A percentile compares a stretch with the other conserved stretches of the same genome.
These are phyloP conservation scores for Serranochromis macrocephalus DNA, from an alignment of 2,113 vertebrate genomes.

Conservation along the genomic window DNA sequence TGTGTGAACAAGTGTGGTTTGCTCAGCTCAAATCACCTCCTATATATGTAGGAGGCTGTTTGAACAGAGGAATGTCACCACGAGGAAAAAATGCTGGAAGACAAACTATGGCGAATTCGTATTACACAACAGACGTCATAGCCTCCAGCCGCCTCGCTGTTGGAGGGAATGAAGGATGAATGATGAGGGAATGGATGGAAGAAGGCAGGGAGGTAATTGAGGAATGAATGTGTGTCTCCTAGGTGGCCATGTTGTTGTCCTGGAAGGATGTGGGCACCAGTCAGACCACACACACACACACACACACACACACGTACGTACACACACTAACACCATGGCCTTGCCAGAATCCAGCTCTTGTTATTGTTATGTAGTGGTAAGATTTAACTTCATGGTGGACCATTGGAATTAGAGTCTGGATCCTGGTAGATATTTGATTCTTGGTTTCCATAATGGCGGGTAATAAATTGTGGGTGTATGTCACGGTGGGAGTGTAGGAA, in stretches of 20 bases:
- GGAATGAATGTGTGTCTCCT: conserved; percentile 45
- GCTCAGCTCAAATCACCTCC: conserved; percentile 16
- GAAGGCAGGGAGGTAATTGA: conserved; percentile 17
- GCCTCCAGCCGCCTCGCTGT: background rate
- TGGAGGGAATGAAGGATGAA: conserved; percentile 24
- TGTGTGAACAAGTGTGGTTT: conserved; percentile 12
- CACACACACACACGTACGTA: background rate
- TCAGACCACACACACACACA: conserved; percentile 51
- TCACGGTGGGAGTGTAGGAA: conserved; percentile 35
- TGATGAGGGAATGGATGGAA: background rate
- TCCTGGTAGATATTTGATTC: conserved; percentile 30
- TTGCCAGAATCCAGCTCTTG: background rate
- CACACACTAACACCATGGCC: background rate
- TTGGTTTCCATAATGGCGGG: conserved; percentile 27
- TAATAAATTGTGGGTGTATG: conserved; percentile 54
- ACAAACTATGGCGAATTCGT: conserved; percentile 23
- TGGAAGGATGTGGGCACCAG: conserved; percentile 56
- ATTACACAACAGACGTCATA: conserved; percentile 17
- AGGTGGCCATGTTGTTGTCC: conserved; percentile 52
- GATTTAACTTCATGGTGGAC: conserved; percentile 27
- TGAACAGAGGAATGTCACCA: conserved; percentile 32
- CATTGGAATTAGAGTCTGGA: conserved; percentile 20
- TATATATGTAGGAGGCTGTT: background rate
- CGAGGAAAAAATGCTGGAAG: conserved; percentile 23
- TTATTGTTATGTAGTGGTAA: conserved; percentile 41